These are phyloP conservation scores for Hemitrygon akajei DNA, from an alignment of 2,797 vertebrate species.

Conservation along the genomic window DNA sequence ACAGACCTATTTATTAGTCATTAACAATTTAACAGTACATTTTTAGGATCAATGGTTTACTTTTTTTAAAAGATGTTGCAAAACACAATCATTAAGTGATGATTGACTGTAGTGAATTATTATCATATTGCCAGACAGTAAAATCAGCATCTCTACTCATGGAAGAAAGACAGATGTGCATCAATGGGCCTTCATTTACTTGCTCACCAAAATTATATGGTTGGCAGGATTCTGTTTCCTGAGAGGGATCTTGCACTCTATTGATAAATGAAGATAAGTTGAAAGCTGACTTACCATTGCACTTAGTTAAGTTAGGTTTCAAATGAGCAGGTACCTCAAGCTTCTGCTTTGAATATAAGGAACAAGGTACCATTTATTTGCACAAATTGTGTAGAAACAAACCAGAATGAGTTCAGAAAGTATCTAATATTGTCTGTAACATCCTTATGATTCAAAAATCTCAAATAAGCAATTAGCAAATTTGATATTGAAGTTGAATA, in stretches of 20 bases:
- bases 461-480: not conserved
- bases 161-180: slow-evolving; percentile 6
- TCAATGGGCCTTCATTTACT: slow-evolving; percentile 18
- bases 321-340: not conserved
- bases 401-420: not conserved
- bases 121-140: not conserved
- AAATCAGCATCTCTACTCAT: slow-evolving; percentile 14
- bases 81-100: slow-evolving; percentile 24
- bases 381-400: not conserved
- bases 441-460: not conserved
- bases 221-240: slow-evolving; percentile 24
- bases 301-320: not conserved
- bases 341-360: not conserved
- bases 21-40: slow-evolving; percentile 4
- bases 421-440: not conserved
- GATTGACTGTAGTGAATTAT: slow-evolving; percentile 22
- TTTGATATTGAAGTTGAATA: not conserved
- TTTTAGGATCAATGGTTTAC: too few relatives aligned
- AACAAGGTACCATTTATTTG: not conserved
- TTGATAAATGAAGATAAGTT: slow-evolving; percentile 28
- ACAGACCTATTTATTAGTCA: slow-evolving; percentile 25
- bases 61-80: not conserved
- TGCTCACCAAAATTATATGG: slow-evolving; percentile 24
- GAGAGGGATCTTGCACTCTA: slow-evolving; percentile 19
- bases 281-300: slow-evolving; percentile 13